Base-by-base conservation (phyloP, 1,140 invertebrate species). In the Drosophila eugracilis region DNA sequence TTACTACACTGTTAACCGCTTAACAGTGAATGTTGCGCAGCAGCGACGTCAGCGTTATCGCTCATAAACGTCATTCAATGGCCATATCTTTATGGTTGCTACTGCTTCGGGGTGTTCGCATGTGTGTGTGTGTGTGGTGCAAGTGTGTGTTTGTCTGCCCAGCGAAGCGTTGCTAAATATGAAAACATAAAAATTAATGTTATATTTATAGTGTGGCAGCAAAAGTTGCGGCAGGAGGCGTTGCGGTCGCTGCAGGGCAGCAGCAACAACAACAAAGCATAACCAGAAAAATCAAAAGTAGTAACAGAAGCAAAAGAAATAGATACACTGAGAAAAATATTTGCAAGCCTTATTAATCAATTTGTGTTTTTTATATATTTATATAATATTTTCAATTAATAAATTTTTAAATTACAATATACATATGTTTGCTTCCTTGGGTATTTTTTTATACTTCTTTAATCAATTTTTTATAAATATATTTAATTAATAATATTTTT, bases 161-260 rank as follows among this genome's bases (percentile, higher is more conserved):
- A 84, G 75, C 76, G 73, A 85, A 86, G 81, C 81, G 81, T 77
- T 66, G 60, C 81, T 85, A 85, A 85, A 85, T 85, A 85, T 85
- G 81, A 85, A 86, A 86, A 60, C 81, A 86, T 86, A 86, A 86
- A 86, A 86, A 86, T 86, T 86, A 86, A 86, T 86, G 81, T 86
- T 88, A 81, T 86, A 86, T 86, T 86, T 86, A 86, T 86, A 88
- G 81, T 85, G 83, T 85, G 81, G 81, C 77, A 67, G 77, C 81
- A 77, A 74, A 74, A 81, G 52, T 62, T 70, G 67, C 52, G 53
- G 81, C 81, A 86, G 63, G 58, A 86, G 81, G 77, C 73, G 81
- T 70, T 70, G 81, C 73, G 77, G 53, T 60, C 59, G 80, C 80
- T 80, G 71, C 81, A 85, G 80, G 80, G 76, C 75, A 83, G 36